Conservation (phyloP, 2,113 vertebrate genomes). For the Glareola pratincola region DNA sequence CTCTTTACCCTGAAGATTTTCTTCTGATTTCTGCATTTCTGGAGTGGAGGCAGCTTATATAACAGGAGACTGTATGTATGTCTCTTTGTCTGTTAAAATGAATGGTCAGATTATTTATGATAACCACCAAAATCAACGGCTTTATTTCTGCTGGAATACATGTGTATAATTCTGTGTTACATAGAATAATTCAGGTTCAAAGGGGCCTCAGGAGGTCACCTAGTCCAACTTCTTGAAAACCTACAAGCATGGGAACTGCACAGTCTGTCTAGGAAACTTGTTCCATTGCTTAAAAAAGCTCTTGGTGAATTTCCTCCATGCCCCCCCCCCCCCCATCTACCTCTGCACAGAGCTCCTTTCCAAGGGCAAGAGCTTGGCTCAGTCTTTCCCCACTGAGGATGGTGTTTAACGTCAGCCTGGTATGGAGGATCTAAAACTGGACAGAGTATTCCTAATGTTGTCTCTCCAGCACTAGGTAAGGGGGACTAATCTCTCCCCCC, state of each 20-base stretch:
- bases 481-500: background rate
- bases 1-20: background rate
- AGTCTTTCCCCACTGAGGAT: fast-evolving
- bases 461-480: background rate
- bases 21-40: fast-evolving
- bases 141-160: background rate
- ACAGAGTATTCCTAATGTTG: background rate
- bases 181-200: background rate
- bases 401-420: background rate
- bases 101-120: background rate
- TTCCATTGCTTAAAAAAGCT: background rate
- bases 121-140: background rate
- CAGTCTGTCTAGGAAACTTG: background rate
- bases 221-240: background rate
- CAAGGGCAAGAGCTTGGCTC: background rate
- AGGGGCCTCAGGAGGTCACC: background rate
- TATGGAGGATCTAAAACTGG: background rate
- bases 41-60: background rate
- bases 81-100: background rate
- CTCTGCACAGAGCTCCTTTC: background rate
- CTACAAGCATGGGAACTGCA: background rate
- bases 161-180: background rate
- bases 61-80: background rate
- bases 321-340: background rate
- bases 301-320: background rate